Percentiles rank a stretch among this genome's conserved stretches.
Conservation (phyloP, 2,113 vertebrate genomes). For the Paramormyrops kingsleyae region DNA sequence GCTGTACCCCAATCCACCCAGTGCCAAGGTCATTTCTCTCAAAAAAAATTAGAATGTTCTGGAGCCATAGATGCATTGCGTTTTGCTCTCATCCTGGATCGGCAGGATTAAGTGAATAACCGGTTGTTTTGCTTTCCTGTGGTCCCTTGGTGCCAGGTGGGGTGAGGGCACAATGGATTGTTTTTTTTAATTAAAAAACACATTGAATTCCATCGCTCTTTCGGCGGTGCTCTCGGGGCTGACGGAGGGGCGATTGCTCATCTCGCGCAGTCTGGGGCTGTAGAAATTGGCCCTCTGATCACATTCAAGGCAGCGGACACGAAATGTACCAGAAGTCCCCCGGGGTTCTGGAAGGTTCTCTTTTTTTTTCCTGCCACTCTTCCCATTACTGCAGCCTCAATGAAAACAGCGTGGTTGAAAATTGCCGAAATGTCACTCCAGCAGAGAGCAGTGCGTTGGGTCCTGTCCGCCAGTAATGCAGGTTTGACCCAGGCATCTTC, state of each 20-base stretch:
- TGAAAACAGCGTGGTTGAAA: constrained; percentile 23
- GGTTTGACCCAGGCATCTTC: background rate
- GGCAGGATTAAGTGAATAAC: background rate
- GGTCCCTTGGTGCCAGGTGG: background rate
- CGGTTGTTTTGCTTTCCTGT: background rate
- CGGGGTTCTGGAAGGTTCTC: constrained; percentile 8
- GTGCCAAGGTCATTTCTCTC: background rate
- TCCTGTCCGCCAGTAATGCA: background rate
- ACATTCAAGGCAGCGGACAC: background rate
- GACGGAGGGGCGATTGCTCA: background rate
- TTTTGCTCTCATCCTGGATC: background rate
- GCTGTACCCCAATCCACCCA: background rate
- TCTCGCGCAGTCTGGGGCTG: background rate
- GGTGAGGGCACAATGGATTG: background rate
- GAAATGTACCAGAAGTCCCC: background rate
- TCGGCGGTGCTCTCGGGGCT: background rate
- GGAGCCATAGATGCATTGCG: background rate
- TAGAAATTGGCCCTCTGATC: background rate
- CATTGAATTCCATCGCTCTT: background rate
- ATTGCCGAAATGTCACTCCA: background rate
- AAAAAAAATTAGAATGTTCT: background rate
- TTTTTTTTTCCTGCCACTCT: constrained; percentile 6
- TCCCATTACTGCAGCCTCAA: background rate
- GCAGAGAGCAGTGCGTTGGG: background rate
- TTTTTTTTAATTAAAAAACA: background rate